Evolutionary conservation across 1,140 invertebrate genomes (phyloP).

Genomic region (Aricia agestis): DNA sequence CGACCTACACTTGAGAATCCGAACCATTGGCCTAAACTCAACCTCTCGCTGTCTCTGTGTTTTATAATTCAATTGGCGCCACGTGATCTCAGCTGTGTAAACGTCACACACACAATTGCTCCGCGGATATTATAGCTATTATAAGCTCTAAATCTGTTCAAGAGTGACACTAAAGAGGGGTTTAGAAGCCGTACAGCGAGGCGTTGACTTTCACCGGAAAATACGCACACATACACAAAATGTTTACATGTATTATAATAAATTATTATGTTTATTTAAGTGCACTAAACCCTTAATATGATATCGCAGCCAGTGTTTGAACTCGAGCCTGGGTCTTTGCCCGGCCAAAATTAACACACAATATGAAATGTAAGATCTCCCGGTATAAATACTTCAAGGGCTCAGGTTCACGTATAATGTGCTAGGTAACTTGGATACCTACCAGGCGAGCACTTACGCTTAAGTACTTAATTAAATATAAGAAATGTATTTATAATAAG

Average conservation of each 20-base stretch:
- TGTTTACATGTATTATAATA: background rate
- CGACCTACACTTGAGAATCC: background rate
- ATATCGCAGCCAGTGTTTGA: background rate
- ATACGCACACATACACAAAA: background rate
- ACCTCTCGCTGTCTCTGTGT: background rate
- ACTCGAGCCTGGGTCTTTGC: background rate
- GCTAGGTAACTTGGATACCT: background rate
- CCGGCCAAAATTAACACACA: background rate
- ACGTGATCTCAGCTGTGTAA: background rate
- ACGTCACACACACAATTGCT: background rate
- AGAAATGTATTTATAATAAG: background rate
- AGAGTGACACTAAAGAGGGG: background rate
- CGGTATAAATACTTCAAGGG: background rate
- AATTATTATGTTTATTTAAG: background rate
- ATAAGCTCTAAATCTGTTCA: background rate
- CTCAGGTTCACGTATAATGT: background rate
- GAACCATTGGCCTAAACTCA: slow-evolving; percentile 17
- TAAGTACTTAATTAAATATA: too few species aligned
- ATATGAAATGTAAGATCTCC: background rate
- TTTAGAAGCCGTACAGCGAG: background rate
- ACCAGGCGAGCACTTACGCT: background rate
- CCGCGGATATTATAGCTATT: background rate
- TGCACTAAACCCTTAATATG: background rate
- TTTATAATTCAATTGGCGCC: background rate
- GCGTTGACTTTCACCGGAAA: background rate